Percentiles rank a stretch among this genome's conserved stretches.
These are phyloP conservation scores for Lasiommata megera DNA, from an alignment of 2,888 invertebrate genomes.

Conservation along the genomic window DNA sequence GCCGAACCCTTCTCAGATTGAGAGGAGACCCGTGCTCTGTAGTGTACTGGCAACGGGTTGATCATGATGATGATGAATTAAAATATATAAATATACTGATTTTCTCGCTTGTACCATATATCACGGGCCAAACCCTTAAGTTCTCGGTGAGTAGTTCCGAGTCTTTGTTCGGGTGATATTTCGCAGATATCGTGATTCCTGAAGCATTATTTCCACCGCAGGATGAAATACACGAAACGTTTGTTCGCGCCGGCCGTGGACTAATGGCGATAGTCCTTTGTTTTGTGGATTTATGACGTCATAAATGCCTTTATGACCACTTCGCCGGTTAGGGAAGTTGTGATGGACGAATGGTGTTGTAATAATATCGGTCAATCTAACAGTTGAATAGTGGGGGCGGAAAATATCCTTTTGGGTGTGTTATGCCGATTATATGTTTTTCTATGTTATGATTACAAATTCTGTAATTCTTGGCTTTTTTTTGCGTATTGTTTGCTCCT, in stretches of 20 bases:
- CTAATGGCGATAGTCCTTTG: constrained; percentile 24
- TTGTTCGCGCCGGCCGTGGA: constrained; percentile 17
- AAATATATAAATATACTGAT: neutral
- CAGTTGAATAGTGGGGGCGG: neutral
- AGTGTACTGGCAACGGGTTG: too few relatives aligned
- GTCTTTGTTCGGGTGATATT: constrained; percentile 29
- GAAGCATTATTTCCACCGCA: constrained; percentile 25
- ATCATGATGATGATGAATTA: too few relatives aligned
- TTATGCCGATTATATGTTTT: too few relatives aligned
- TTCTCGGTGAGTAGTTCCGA: constrained; percentile 15
- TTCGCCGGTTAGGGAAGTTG: neutral
- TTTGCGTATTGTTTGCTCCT: too few relatives aligned
- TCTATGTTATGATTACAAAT: too few relatives aligned
- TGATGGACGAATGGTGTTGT: neutral
- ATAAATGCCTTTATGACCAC: constrained; percentile 15
- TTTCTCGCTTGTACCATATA: neutral
- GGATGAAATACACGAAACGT: constrained; percentile 24
- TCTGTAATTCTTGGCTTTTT: too few relatives aligned
- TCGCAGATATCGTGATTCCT: constrained; percentile 28
- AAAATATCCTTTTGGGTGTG: too few relatives aligned
- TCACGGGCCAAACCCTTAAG: constrained; percentile 19
- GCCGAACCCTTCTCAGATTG: too few relatives aligned
- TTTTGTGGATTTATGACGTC: constrained; percentile 21
- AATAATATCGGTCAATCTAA: neutral
- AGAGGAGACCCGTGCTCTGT: too few relatives aligned